phyloP scores from a whole-genome alignment of 2,113 vertebrate species.

The Puma concolor region DNA sequence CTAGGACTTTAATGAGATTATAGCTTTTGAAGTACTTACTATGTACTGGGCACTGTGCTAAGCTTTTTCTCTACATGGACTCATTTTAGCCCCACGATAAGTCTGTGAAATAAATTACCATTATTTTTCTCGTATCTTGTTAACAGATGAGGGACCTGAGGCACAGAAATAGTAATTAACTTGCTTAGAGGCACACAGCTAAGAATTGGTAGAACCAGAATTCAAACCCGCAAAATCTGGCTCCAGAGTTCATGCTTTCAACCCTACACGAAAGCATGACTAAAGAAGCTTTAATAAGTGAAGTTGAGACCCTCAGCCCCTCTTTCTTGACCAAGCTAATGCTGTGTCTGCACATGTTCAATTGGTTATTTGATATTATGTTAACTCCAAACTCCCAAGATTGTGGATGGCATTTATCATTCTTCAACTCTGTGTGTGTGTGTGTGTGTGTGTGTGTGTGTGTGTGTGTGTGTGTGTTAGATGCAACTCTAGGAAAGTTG shows the following conservation, averaged over 20 bases:
- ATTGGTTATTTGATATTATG: not conserved
- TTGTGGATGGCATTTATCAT: not conserved
- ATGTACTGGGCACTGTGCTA: not conserved
- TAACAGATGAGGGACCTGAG: not conserved
- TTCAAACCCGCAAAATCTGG: slow-evolving; percentile 1
- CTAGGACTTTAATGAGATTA: not conserved
- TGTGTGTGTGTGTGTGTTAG: not conserved
- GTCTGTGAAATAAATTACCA: slow-evolving; percentile 25
- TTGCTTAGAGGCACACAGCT: not conserved
- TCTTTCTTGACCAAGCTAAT: not conserved
- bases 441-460: not conserved
- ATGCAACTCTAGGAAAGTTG: not conserved
- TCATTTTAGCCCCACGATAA: not conserved
- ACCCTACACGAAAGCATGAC: not conserved
- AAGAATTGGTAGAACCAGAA: not conserved
- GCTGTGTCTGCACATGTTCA: not conserved
- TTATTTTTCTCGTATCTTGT: not conserved
- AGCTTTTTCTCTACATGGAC: not conserved
- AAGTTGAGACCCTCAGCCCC: not conserved
- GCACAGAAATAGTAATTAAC: not conserved
- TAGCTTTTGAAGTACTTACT: not conserved
- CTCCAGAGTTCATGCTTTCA: not conserved
- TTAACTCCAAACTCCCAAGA: not conserved
- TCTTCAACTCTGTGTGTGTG: not conserved
- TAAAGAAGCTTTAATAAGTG: not conserved